Evolutionary conservation across 2,888 invertebrate species (phyloP), one percentile per base, ranked within the genome.

Genomic region (Macrophya annulata): DNA sequence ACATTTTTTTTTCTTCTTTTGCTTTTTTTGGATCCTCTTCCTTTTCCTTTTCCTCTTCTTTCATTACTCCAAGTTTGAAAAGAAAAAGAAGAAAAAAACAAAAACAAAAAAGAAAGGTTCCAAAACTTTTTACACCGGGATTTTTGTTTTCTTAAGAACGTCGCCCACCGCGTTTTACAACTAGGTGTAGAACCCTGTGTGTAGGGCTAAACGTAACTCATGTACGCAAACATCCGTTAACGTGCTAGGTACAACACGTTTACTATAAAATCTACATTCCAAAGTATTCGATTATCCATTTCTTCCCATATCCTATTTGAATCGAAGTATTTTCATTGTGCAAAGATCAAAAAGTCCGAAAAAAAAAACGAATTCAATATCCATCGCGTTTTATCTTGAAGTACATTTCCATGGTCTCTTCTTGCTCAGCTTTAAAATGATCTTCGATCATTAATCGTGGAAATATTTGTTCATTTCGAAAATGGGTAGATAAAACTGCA

Each of bases 161-260:
- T 81, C 81, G 81, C 81, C 81, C 81, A 81, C 72, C 43, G 10
- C 72, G 72, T 74, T 74, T 74, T 45, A 74, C 68, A 68, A 68
- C 68, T 6, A 0, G 37, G 68, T 8, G 15, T 37, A 17, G 10
- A 1, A 62, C 10, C 62, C 62, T 12, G n/a, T n/a, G n/a, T 48
- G 12, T 8, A 55, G 55, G n/a, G 62, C 62, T 62, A 21, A 62
- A 62, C 62, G 25, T 62, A 55, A 37, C 1, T 6, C 68, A 37
- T 37, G 31, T 68, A 68, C 37, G 68, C 37, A 68, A 68, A 68
- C 68, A 68, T 68, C 17, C 68, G 10, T 68, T 5, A 37, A 21
- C 21, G 6, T 62, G n/a, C 25, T n/a, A n/a, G 59, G 59, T 2
- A 17, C 15, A 15, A 59, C 21, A n/a, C 8, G 1, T 9, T 8